Evolutionary conservation across 1,140 invertebrate genomes (phyloP), one percentile per base, ranked within the genome.

Genomic region (Eubasilissa regina): DNA sequence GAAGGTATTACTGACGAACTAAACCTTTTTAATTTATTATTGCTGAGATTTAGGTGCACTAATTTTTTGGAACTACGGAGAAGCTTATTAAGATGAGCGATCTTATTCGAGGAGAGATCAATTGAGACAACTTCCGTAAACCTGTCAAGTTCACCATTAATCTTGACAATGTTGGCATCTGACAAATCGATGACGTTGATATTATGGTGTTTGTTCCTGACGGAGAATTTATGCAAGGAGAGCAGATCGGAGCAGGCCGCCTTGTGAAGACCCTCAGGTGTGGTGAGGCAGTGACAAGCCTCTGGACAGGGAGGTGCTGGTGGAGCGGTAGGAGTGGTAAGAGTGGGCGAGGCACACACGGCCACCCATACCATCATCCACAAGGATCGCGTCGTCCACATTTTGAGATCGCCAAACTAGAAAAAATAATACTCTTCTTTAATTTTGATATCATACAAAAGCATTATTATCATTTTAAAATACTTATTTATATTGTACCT

Each of bases 151-250:
- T 90, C 87, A 75, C 90, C 87, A 0, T 86, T 86, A 10, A 93
- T 73, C 60, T 90, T 89, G 4, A 89, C 87, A 47, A 93, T 89
- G 15, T 89, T 89, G 84, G 90, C 88, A 80, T 90, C 86, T 4
- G 92, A 92, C 47, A 93, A 85, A 84, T 92, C 91, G 64, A 93
- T 85, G 66, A 89, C 88, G 74, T 90, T 89, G 56, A 89, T 87
- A 75, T 89, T 89, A 84, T 89, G 87, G 85, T 89, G 88, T 83
- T 88, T 89, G 80, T 89, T 86, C 13, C 85, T 85, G 47, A 88
- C 84, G 25, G 86, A 87, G 78, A 85, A 90, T 83, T 90, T 90
- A 79, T 88, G 86, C 10, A 90, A 84, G 45, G 86, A 84, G 43
- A 83, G 78, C 35, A 88, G 84, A 73, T 84, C 87, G 78, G 87